These are phyloP conservation scores for Seriola dumerili DNA, from an alignment of 2,113 vertebrate genomes.

Conservation along the genomic window DNA sequence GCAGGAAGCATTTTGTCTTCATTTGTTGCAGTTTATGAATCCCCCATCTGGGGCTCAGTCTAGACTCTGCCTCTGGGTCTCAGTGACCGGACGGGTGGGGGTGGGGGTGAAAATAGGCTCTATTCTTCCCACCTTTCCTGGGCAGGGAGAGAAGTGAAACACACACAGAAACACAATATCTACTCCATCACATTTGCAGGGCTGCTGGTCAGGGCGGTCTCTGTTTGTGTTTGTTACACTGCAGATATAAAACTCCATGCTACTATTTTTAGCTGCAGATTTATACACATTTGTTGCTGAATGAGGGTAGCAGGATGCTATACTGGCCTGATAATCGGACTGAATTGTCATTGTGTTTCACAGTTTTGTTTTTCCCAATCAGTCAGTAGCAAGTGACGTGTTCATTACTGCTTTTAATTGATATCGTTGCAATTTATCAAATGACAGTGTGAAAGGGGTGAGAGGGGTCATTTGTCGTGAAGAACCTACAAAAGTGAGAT, in stretches of 20 bases:
- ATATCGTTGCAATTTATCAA: no score
- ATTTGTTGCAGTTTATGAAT: slow-evolving; percentile 67
- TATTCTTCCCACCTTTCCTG: slow-evolving; percentile 41
- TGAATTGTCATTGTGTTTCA: no score
- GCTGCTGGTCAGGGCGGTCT: slow-evolving; percentile 9
- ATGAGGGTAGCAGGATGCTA: fast-evolving
- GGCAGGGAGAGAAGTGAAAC: slow-evolving; percentile 4
- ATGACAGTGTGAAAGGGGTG: no score
- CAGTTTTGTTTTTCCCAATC: no score
- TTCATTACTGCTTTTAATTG: no score
- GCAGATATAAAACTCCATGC: slow-evolving; percentile 11
- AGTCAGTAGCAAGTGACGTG: no score
- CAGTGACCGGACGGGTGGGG: slow-evolving; percentile 18
- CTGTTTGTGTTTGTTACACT: slow-evolving; percentile 19
- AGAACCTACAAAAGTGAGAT: no score
- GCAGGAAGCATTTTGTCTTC: slow-evolving; percentile 69
- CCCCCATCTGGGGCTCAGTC: slow-evolving; percentile 42
- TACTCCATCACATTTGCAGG: slow-evolving; percentile 35
- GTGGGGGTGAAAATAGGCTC: slow-evolving; percentile 18
- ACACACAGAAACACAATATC: slow-evolving; percentile 25
- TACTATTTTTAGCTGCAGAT: slow-evolving; percentile 4
- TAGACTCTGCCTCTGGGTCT: slow-evolving; percentile 35
- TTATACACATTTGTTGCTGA: neutral
- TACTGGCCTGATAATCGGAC: neutral
- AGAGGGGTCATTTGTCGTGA: no score